These are phyloP conservation scores for Sinhomidia bicolor DNA, from an alignment of 2,888 invertebrate species.

Conservation along the genomic window DNA sequence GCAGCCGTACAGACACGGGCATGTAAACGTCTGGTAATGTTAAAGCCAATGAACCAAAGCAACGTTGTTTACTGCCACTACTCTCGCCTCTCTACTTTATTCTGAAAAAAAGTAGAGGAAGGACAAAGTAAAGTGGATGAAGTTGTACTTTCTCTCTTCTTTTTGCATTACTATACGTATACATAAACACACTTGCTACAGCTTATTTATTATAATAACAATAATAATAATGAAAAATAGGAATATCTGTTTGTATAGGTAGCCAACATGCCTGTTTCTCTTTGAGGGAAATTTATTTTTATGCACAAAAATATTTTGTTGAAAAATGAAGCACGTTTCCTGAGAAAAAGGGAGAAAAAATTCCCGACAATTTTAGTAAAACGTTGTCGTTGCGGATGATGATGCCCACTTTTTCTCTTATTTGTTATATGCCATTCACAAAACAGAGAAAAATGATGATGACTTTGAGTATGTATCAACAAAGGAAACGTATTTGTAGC, in stretches of 20 bases:
- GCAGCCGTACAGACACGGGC: neutral
- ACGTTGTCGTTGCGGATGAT: constrained; percentile 15
- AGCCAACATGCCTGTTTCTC: neutral
- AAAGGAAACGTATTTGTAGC: neutral
- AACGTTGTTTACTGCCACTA: constrained; percentile 41
- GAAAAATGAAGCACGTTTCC: constrained; percentile 67
- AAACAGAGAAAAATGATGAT: constrained; percentile 1
- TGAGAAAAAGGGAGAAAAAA: constrained; percentile 56
- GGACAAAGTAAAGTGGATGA: constrained; percentile 37
- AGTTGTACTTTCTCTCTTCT: constrained; percentile 19
- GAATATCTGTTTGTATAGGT: too few relatives aligned
- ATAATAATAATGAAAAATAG: too few relatives aligned
- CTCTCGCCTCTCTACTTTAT: neutral
- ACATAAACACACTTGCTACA: neutral
- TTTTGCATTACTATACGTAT: too few relatives aligned
- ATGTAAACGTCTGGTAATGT: constrained; percentile 46
- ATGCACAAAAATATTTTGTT: constrained; percentile 14
- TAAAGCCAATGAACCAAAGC: constrained; percentile 48
- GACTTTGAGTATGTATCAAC: neutral
- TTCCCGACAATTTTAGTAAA: constrained; percentile 53
- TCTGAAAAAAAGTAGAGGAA: neutral
- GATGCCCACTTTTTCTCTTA: constrained; percentile 9
- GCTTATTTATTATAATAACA: too few relatives aligned
- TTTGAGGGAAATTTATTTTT: neutral
- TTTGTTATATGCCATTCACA: constrained; percentile 32